These are phyloP conservation scores for Motacilla tschutschensis DNA, from an alignment of 2,113 vertebrate species.

Conservation along the genomic window DNA sequence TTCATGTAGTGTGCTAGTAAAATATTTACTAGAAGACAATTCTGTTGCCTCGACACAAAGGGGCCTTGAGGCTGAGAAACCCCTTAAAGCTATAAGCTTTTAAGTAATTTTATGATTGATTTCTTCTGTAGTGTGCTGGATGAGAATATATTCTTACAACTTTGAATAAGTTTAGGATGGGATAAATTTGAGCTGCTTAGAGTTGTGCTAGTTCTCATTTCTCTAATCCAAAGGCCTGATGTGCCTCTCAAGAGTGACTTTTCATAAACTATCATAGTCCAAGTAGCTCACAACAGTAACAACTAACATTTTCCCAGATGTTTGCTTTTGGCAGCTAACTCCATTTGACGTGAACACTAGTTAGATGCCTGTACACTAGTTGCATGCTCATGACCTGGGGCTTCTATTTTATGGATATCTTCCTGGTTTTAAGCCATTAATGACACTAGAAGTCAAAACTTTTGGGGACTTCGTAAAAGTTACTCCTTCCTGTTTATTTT, in stretches of 20 bases:
- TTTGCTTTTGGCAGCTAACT: background rate
- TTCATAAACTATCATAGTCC: background rate
- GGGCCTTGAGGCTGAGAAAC: slow-evolving; percentile 8
- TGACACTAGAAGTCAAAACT: background rate
- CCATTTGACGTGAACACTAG: background rate
- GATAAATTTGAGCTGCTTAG: background rate
- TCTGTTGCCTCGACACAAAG: background rate
- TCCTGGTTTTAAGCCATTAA: background rate
- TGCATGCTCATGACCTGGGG: background rate
- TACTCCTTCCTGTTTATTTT: background rate
- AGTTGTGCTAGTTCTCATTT: background rate
- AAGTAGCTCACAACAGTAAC: background rate
- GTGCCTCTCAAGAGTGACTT: background rate
- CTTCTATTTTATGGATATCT: background rate
- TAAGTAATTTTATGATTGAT: slow-evolving; percentile 6
- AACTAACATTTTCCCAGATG: background rate
- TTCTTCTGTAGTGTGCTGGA: background rate
- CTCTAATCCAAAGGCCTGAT: background rate
- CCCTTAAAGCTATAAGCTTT: slow-evolving; percentile 29
- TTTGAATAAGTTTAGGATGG: background rate
- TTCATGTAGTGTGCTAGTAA: background rate
- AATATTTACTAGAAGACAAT: slow-evolving; percentile 39
- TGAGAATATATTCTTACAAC: background rate
- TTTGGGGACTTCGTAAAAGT: background rate
- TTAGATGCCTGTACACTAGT: background rate